phyloP scores from a whole-genome alignment of 1,140 invertebrate genomes.

The Plectus sambesii region DNA sequence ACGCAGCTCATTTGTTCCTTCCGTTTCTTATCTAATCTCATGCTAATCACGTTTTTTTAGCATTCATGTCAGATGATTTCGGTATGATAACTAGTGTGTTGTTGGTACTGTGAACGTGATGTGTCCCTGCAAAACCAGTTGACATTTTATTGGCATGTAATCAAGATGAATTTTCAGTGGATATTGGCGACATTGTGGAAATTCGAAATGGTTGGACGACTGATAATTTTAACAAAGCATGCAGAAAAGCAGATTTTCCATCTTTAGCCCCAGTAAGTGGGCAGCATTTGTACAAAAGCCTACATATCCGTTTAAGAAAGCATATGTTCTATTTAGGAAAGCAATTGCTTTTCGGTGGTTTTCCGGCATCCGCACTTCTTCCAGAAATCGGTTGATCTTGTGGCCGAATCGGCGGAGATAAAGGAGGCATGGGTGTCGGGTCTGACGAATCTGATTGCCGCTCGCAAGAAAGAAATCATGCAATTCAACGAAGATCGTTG shows the following conservation, averaged over 20 bases:
- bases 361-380: constrained; percentile 38
- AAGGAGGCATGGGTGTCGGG: constrained; percentile 20
- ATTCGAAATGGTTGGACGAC: constrained; percentile 38
- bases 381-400: constrained; percentile 41
- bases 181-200: constrained; percentile 33
- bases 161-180: too few relatives aligned
- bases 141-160: too few relatives aligned
- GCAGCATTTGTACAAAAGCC: constrained; percentile 6
- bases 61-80: too few relatives aligned
- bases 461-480: constrained; percentile 22
- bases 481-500: constrained; percentile 38
- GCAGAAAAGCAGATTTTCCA: constrained; percentile 36
- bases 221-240: constrained; percentile 37
- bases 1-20: too few relatives aligned
- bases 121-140: too few relatives aligned
- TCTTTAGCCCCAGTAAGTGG: constrained; percentile 28
- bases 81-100: too few relatives aligned
- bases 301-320: constrained; percentile 2
- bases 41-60: too few relatives aligned
- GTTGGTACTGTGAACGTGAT: too few relatives aligned
- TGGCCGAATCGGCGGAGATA: constrained; percentile 15
- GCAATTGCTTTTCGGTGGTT: constrained; percentile 39
- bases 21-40: too few relatives aligned
- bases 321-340: constrained; percentile 33
- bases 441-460: constrained; percentile 24